A percentile compares a stretch with the other conserved stretches of the same genome.
These are phyloP conservation scores for Galaxias olidus DNA, from an alignment of 2,797 vertebrate species.

Conservation along the genomic window DNA sequence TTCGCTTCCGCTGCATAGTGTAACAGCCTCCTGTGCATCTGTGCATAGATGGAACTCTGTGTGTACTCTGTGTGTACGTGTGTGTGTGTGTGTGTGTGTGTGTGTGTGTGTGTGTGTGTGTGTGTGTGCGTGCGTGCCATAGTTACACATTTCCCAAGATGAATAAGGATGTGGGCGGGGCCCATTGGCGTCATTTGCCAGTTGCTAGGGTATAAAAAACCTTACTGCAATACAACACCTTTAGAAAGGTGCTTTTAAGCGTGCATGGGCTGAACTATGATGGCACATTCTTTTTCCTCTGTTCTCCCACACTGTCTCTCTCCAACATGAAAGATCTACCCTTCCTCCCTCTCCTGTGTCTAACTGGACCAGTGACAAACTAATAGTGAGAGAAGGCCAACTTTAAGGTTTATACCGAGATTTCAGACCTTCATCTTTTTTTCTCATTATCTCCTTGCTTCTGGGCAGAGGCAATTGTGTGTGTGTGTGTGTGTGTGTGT, in stretches of 20 bases:
- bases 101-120: neutral
- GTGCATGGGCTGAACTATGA: neutral
- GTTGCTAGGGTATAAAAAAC: slow-evolving; percentile 37
- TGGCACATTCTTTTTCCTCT: no score
- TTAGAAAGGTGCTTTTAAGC: slow-evolving; percentile 30
- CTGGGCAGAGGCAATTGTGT: neutral
- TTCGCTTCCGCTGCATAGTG: no score
- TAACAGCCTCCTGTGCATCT: no score
- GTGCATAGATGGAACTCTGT: neutral
- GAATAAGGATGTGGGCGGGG: neutral
- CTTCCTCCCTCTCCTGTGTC: no score
- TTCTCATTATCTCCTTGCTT: no score
- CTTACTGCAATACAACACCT: slow-evolving; percentile 30
- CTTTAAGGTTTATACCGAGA: no score
- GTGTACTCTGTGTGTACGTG: neutral
- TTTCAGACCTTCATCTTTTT: no score
- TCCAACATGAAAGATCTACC: no score
- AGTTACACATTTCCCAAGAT: neutral
- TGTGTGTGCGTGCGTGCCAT: neutral
- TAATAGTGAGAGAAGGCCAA: no score
- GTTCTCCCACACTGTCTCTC: no score
- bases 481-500: slow-evolving; percentile 4
- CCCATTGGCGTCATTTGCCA: slow-evolving; percentile 15
- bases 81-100: neutral
- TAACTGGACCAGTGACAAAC: no score